Conservation (phyloP, 2,888 invertebrate species). For the Baronia brevicornis region DNA sequence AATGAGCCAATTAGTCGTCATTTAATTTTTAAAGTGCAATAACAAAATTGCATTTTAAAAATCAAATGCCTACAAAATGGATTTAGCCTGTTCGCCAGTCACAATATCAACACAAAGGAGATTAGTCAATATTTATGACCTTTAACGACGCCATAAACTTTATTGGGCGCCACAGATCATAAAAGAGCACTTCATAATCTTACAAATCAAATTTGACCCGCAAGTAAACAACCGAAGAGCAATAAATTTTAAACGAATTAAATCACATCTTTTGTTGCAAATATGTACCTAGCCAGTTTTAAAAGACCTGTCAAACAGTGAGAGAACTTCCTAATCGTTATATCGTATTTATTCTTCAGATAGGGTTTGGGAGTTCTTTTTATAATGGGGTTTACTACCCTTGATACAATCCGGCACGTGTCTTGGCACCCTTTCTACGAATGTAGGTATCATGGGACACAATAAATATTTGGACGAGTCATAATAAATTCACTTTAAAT, state of each 20-base stretch:
- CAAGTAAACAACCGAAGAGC: constrained; percentile 42
- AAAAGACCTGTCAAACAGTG: constrained; percentile 29
- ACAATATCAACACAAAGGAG: constrained; percentile 19
- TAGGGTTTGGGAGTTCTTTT: constrained; percentile 23
- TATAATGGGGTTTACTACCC: constrained; percentile 33
- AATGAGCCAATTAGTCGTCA: too few relatives aligned
- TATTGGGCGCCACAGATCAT: constrained; percentile 41
- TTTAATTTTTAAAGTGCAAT: constrained; percentile 2
- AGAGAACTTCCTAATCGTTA: constrained; percentile 8
- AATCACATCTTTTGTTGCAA: constrained; percentile 44
- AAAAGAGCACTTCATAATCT: constrained; percentile 57
- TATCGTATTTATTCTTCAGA: constrained; percentile 8
- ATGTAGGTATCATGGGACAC: constrained; percentile 35
- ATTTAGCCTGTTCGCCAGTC: constrained; percentile 17
- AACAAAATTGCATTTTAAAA: constrained; percentile 2
- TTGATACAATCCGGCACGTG: constrained; percentile 50
- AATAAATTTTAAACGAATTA: constrained; percentile 70
- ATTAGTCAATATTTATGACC: constrained; percentile 43
- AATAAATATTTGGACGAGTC: constrained; percentile 66
- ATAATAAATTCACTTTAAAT: constrained; percentile 37
- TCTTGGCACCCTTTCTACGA: constrained; percentile 50
- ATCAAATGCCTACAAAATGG: constrained; percentile 13
- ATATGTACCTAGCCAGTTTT: constrained; percentile 12
- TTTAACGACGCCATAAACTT: constrained; percentile 46
- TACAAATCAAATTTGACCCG: constrained; percentile 54